Evolutionary conservation across 2,797 vertebrate genomes (phyloP), one percentile per base, ranked within the genome.

Genomic region (Sebastes umbrosus): DNA sequence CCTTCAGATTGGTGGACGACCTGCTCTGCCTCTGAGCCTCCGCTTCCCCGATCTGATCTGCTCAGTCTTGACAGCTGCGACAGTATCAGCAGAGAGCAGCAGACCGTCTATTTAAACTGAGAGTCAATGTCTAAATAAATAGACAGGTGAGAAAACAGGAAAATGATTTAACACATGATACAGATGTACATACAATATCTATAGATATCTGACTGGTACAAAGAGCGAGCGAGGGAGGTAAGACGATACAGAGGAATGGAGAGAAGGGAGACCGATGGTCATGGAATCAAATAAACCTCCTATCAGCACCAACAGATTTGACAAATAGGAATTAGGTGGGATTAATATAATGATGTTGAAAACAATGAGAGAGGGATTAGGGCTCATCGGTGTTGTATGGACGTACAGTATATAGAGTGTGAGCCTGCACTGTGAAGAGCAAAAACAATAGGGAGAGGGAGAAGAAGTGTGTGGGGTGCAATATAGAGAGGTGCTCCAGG

Each of bases 401-500:
- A 16, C 14, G 52, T 36, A 50, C 46, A 18, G 63, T 27, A 24
- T 75, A 57, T 6, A 24, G 70, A 79, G 77, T 60, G 60, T 12
- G 60, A 68, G 65, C 3, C 29, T 72, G 58, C 66, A 57, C 32
- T 59, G 22, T 25, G 59, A 54, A 84, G 74, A 80, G 55, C 22
- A 66, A 57, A 58, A 87, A 63, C 70, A 85, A 79, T 27, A 73
- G 58, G 62, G 52, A 86, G 73, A 76, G 75, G 77, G 43, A 84
- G 67, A 78, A 77, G 70, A 79, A 83, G 79, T 80, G 85, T 85
- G 88, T 77, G 72, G 81, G 79, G 84, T 85, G 84, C 70, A 80
- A 75, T 75, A 78, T 63, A 75, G 79, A 89, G 88, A 88, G 88
- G 75, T 84, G 86, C 88, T 90, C 77, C 85, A 84, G 90, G 88